These are phyloP conservation scores for Drusus annulatus DNA, from an alignment of 1,140 invertebrate genomes.

Conservation along the genomic window DNA sequence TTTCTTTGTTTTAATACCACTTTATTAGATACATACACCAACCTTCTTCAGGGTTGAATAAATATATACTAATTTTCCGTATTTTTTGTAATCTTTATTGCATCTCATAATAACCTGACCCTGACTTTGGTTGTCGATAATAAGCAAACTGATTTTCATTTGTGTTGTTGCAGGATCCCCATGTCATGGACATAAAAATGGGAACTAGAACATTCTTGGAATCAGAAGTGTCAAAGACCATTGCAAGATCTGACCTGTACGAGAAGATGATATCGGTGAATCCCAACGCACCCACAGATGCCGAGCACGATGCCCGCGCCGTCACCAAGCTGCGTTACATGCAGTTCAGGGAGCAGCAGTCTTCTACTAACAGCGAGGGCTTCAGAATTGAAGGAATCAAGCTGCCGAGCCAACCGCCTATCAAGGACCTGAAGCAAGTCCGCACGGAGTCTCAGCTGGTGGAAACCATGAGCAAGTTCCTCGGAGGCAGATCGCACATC, in stretches of 20 bases:
- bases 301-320: constrained; percentile 83
- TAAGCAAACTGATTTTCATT: constrained; percentile 9
- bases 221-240: constrained; percentile 90
- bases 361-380: constrained; percentile 92
- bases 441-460: constrained; percentile 84
- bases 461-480: constrained; percentile 85
- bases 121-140: not conserved
- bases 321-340: constrained; percentile 96
- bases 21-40: too few species aligned
- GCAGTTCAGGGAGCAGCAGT: constrained; percentile 94
- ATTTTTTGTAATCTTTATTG: too few species aligned
- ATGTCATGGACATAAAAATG: constrained; percentile 95
- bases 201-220: constrained; percentile 94
- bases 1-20: too few species aligned
- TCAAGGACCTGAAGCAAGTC: constrained; percentile 85
- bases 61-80: too few species aligned
- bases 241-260: constrained; percentile 85
- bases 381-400: constrained; percentile 98
- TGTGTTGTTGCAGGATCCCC: constrained; percentile 77
- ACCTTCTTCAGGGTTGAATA: too few species aligned
- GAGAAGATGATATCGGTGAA: constrained; percentile 96
- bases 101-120: too few species aligned
- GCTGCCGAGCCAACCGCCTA: constrained; percentile 80
- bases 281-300: constrained; percentile 85
- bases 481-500: constrained; percentile 78